Base-by-base conservation (phyloP, 2,888 invertebrate species). In the Eurois occulta region DNA sequence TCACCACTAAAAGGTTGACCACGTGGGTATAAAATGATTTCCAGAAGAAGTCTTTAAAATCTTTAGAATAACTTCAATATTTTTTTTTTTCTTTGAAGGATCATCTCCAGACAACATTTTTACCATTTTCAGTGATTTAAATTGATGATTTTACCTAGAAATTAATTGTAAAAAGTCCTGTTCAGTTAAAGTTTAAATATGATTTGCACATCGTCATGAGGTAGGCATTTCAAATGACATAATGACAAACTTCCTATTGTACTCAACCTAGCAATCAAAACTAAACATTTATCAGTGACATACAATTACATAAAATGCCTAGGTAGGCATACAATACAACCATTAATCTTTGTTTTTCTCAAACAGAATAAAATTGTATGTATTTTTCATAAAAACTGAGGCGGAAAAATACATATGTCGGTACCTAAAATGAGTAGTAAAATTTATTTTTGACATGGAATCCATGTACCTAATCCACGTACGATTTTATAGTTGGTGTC, bases 351-450 rank as follows among this genome's bases (percentile, higher is more conserved):
- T 55, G 70, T 67, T 67, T 24, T 4, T 60, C 18, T 82, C 18
- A 24, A 32, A 52, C 7, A 55, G 5, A 41, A 41, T 18, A 4
- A 65, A 65, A 65, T 46, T 64, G 21, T 46, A 41, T 65, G 41
- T 65, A 28, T 55, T 78, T 65, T 73, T 74, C 41, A 7, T 74
- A 65, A 48, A 58, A 32, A 68, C n/a, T 58, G 52, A 81, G 16
- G 43, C 24, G 43, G 32, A 76, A 81, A 66, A 58, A 67, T 28
- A 41, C 55, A 1, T 41, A 11, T 3, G 3, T 38, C 0, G 7
- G 43, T 41, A 68, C 32, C 18, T 38, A 24, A 46, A 38, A 2
- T 41, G 28, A 5, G 1, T 52, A 41, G 32, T 24, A 41, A 41
- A 73, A 28, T 28, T 28, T 1, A 67, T 21, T 18, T 35, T 35